A percentile compares a stretch with the other conserved stretches of the same genome.
phyloP scores from a whole-genome alignment of 2,113 vertebrate species.

The Stegastes partitus region DNA sequence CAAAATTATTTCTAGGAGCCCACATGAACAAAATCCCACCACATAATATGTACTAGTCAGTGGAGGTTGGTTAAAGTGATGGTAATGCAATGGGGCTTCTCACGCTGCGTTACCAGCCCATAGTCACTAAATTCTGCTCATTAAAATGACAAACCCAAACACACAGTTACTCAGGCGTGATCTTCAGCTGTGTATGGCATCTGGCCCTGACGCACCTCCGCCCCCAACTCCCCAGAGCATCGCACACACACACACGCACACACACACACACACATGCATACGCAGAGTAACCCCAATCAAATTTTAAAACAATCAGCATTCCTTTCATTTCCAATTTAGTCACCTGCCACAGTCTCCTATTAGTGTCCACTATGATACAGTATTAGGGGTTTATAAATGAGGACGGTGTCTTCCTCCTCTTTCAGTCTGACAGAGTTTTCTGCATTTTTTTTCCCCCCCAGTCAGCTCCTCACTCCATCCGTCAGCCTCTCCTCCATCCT shows the following conservation, averaged over 20 bases:
- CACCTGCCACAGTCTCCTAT: slow-evolving; percentile 84
- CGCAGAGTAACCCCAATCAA: slow-evolving; percentile 73
- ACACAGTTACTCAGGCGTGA: slow-evolving; percentile 84
- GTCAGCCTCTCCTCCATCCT: slow-evolving; percentile 98
- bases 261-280: neutral
- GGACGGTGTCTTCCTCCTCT: slow-evolving; percentile 75
- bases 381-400: slow-evolving; percentile 79
- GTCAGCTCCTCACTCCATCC: slow-evolving; percentile 91
- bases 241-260: slow-evolving; percentile 21
- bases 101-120: slow-evolving; percentile 81
- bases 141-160: slow-evolving; percentile 89
- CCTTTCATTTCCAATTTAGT: slow-evolving; percentile 87
- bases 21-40: slow-evolving; percentile 19
- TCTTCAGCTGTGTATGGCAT: slow-evolving; percentile 88
- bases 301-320: slow-evolving; percentile 87
- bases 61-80: slow-evolving; percentile 78
- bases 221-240: slow-evolving; percentile 74
- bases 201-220: slow-evolving; percentile 83
- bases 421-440: slow-evolving; percentile 76
- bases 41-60: slow-evolving; percentile 49
- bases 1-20: slow-evolving; percentile 29
- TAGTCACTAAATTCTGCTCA: slow-evolving; percentile 89
- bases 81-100: slow-evolving; percentile 84
- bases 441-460: slow-evolving; percentile 75
- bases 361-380: slow-evolving; percentile 83